phyloP scores from a whole-genome alignment of 2,113 vertebrate species.

The Gobiocypris rarus region DNA sequence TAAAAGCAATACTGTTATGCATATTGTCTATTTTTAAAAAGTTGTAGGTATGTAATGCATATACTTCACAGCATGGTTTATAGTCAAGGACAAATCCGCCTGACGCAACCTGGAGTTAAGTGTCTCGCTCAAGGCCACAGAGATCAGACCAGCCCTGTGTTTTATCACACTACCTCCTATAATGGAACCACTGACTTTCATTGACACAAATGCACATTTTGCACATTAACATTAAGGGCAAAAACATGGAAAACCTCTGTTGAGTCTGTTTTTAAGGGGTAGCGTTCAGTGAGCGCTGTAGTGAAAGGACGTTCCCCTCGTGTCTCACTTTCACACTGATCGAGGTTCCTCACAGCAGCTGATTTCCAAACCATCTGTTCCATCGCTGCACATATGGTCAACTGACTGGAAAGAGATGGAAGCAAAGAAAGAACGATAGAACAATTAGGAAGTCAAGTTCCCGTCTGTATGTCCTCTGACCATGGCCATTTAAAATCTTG shows the following conservation, averaged over 20 bases:
- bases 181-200: background rate
- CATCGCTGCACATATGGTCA: background rate
- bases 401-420: background rate
- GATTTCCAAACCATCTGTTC: constrained; percentile 14
- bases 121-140: background rate
- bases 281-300: background rate
- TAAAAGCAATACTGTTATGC: background rate
- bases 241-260: background rate
- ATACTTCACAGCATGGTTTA: background rate
- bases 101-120: background rate
- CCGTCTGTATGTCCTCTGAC: background rate
- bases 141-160: background rate
- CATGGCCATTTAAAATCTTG: background rate
- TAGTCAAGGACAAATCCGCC: background rate
- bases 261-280: background rate
- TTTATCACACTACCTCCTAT: background rate
- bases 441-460: background rate
- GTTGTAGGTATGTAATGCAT: background rate
- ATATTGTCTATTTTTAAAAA: background rate
- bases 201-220: background rate
- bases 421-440: background rate
- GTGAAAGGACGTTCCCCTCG: background rate
- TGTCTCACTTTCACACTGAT: constrained; percentile 12
- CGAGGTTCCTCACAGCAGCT: constrained; percentile 7
- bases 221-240: background rate